phyloP scores from a whole-genome alignment of 2,797 vertebrate genomes.

The Rhinogobio ventralis region DNA sequence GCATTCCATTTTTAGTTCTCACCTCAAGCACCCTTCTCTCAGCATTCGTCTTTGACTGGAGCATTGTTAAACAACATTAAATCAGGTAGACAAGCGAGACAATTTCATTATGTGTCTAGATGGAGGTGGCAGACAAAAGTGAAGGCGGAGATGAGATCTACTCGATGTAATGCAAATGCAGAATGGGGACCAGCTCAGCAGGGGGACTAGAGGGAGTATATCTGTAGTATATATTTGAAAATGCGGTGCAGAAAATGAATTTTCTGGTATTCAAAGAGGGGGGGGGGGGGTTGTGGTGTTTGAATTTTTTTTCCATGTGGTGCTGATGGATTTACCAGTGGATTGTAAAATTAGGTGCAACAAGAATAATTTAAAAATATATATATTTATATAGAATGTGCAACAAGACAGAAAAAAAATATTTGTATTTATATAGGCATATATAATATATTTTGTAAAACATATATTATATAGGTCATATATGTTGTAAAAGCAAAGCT shows the following conservation, averaged over 20 bases:
- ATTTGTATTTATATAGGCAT: too few relatives aligned
- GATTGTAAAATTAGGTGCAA: slow-evolving; percentile 26
- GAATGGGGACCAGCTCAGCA: slow-evolving; percentile 45
- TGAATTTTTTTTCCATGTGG: slow-evolving; percentile 32
- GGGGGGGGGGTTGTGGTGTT: neutral
- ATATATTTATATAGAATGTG: neutral
- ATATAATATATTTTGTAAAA: too few relatives aligned
- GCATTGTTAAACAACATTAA: slow-evolving; percentile 67
- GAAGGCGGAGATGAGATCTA: slow-evolving; percentile 61
- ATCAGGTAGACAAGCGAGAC: slow-evolving; percentile 69
- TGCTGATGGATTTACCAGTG: slow-evolving; percentile 24
- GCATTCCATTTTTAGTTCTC: slow-evolving; percentile 58
- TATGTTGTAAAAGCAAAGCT: neutral
- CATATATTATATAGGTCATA: too few relatives aligned
- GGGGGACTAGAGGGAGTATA: slow-evolving; percentile 32
- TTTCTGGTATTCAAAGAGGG: slow-evolving; percentile 47
- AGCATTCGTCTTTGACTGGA: slow-evolving; percentile 54
- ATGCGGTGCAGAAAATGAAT: slow-evolving; percentile 56
- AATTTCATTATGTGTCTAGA: slow-evolving; percentile 66
- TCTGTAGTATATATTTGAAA: slow-evolving; percentile 49
- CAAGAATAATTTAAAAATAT: neutral
- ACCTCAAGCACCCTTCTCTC: slow-evolving; percentile 56
- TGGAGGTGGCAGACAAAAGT: slow-evolving; percentile 64
- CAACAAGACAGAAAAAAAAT: neutral
- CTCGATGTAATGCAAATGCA: slow-evolving; percentile 62